Base-by-base conservation (phyloP, 2,797 vertebrate species). In the Neosilurus mollespiculum region DNA sequence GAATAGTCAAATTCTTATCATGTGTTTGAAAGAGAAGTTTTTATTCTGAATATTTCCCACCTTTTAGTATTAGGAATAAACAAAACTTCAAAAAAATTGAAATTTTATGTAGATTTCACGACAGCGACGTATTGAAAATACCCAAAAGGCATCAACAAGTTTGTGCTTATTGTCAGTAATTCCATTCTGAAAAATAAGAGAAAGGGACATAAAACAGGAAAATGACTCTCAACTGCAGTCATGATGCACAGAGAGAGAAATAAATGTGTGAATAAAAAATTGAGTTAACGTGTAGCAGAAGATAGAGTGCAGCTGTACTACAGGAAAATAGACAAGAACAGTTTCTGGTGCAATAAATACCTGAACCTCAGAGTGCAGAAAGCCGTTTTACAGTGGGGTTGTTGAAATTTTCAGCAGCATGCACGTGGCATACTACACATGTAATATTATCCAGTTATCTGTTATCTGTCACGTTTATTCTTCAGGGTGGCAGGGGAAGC, bases 271-370 rank as follows among this genome's bases (percentile, higher is more conserved):
- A 30, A 30, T 30, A 14, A 76, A 12, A 53, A n/a, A 65, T 37
- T 11, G 1, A 37, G 30, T 78, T 64, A 78, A 64, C n/a, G 16
- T 64, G n/a, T 51, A 15, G 2, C 9, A 8, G 76, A 64, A n/a
- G 76, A 65, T 12, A 20, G 22, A 62, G 22, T 62, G 22, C 76
- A 78, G n/a, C 76, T 78, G 61, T 65, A 64, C 10, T 78, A 51
- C 59, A 64, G 76, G 43, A 78, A 51, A 64, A 15, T 24, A 51
- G 15, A 78, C 76, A 65, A 26, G 34, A 78, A 49, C n/a, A 49
- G 22, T 49, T 64, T n/a, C 43, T 51, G 24, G 30, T 76, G 12
- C 56, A 43, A 37, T 22, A 37, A 59, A 76, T 76, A 20, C 54
- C 20, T 76, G 59, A n/a, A 73, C 24, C 15, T 59, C 54, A 12